Base-by-base conservation (phyloP, 1,140 invertebrate genomes). In the Listronotus bonariensis region DNA sequence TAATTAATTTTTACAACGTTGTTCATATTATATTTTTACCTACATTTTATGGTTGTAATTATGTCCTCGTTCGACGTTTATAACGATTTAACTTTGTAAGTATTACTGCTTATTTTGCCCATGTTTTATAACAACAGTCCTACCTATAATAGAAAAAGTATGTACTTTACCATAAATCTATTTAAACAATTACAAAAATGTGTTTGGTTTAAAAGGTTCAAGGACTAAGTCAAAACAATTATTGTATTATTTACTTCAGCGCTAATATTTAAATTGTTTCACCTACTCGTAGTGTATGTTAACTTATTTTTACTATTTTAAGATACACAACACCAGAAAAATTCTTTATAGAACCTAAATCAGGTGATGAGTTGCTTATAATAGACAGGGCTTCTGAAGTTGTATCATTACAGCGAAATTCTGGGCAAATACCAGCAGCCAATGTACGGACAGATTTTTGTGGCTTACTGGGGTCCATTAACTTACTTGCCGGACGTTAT, bases 391-490 rank as follows among this genome's bases (percentile, higher is more conserved):
- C 88, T 60, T 87, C 84, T 59, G 85, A 87, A 74, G 85, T 87
- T 73, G 84, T 89, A 42, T 79, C 80, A 62, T 78, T 91, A n/a
- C 84, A 89, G 77, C 80, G 85, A 62, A 83, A 85, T 66, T 74
- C 80, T 52, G 82, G 81, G 66, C 82, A 86, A 73, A 87, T 89
- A 69, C 85, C 86, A 59, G 77, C 84, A 18, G 83, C 83, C 38
- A 86, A 84, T 41, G 84, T 83, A 58, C 85, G 86, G 60, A 86
- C 87, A 65, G 85, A 87, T 65, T 92, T 98, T 66, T 95, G 89
- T 84, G 96, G 96, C 3, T 86, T 99, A 49, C 78, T 98, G 15
- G 96, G 96, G 12, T 89, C 89, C 40, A 90, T 98, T 51, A 86
- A 87, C 62, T 81, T 98, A 0, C 81, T 98, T 36, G 89, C 92